Evolutionary conservation across 30 jellyfish, hydroid and myxozoan genomes (phyloP), one percentile per base, ranked within the genome.

Genomic region (Calvadosia cruxmelitensis): DNA sequence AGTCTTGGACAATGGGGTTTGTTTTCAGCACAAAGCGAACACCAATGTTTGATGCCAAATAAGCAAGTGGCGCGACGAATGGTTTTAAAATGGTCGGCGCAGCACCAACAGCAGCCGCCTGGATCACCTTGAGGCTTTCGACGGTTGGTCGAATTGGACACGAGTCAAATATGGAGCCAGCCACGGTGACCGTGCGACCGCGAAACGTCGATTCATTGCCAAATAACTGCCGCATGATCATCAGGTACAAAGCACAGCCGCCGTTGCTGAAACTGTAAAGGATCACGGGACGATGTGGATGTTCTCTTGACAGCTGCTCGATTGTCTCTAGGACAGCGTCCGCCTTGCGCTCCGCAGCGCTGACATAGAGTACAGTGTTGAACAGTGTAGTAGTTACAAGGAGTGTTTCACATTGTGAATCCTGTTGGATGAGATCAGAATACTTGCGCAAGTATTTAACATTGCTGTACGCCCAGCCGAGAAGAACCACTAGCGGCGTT

Each of bases 391-490:
- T 84, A n/a, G 93, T 67, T 2, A 79, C 96, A 25, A 81, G 64
- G 16, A 86, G 52, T 26, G 92, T 79, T 31, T 42, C 57, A 42
- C 57, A 42, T 20, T 5, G 67, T 64, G 80, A 36, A 75, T 1
- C 86, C 93, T 71, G 63, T 64, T 13, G 32, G 16, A 48, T 74
- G 84, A 30, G 67, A 86, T 86, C 81, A 30, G 84, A 66, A 69
- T 86, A 86, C 49, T 72, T 78, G 23, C 68, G 63, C 12, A 86
- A 27, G 24, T 78, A 77, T 15, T 64, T 49, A 1, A 64, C 80
- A 25, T 75, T 79, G 49, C 89, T 85, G 27, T 72, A 57, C 2
- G 86, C 93, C 93, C 96, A 86, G 53, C 96, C 96, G 36, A 69
- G 49, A 34, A 86, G 85, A n/a, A 78, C 25, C 15, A 86, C 86